Conservation (phyloP, 2,888 invertebrate genomes). For the Rhingia campestris region DNA sequence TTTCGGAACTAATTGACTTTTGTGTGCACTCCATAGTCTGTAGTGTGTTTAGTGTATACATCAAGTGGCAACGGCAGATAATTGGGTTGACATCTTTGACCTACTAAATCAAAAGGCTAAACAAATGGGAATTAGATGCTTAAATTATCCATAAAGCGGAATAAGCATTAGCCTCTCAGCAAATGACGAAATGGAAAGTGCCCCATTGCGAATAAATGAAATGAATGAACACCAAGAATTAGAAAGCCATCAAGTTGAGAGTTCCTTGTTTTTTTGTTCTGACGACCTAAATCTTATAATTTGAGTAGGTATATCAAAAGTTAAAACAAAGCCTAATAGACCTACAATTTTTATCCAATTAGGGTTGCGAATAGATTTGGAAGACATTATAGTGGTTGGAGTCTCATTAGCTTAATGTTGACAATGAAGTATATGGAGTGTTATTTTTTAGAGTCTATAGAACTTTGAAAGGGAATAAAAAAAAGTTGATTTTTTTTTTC, state of each 20-base stretch:
- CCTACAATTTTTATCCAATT: conserved; percentile 26
- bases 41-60: conserved; percentile 11
- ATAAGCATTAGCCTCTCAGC: conserved; percentile 7
- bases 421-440: background rate
- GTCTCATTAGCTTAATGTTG: background rate
- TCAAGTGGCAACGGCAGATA: conserved; percentile 24
- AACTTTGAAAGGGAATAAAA: no score
- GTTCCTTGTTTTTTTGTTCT: background rate
- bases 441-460: background rate
- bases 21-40: conserved; percentile 7
- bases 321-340: conserved; percentile 20
- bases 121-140: conserved; percentile 47
- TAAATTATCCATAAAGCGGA: conserved; percentile 54
- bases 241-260: conserved; percentile 11
- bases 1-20: conserved; percentile 61
- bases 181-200: conserved; percentile 42
- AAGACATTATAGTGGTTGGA: conserved; percentile 1
- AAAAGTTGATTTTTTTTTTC: no score
- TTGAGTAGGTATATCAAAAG: conserved; percentile 11
- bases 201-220: background rate
- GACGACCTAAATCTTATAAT: conserved; percentile 45
- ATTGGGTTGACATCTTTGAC: conserved; percentile 62
- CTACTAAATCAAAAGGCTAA: conserved; percentile 34
- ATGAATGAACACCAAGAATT: conserved; percentile 15
- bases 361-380: background rate